Percentiles rank a stretch among this genome's conserved stretches.
phyloP scores from a whole-genome alignment of 2,888 invertebrate genomes.

The Hypomecis atomaria region DNA sequence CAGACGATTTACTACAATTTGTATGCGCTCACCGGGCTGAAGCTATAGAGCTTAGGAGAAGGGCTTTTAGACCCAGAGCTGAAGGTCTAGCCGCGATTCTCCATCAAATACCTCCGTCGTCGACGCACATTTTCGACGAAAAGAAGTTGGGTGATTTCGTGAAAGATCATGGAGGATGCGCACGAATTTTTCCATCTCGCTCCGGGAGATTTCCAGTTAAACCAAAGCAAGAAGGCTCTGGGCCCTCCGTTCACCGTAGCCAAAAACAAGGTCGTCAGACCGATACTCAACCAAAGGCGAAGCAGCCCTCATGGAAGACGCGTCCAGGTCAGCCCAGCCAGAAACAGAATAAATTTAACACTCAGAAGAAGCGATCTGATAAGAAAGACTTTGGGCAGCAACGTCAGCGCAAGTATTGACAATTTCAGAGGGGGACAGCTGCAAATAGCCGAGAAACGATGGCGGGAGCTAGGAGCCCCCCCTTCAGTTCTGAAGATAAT shows the following conservation, averaged over 20 bases:
- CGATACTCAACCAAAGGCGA: too few relatives aligned
- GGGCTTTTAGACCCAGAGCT: neutral
- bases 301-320: too few relatives aligned
- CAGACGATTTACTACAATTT: constrained; percentile 4
- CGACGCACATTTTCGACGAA: neutral
- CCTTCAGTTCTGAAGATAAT: constrained; percentile 26
- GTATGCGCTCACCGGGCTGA: neutral
- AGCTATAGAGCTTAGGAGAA: neutral
- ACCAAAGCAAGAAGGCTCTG: too few relatives aligned
- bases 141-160: constrained; percentile 2
- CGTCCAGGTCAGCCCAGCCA: too few relatives aligned
- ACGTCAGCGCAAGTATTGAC: constrained; percentile 8
- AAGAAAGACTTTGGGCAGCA: too few relatives aligned
- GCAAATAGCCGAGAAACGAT: neutral
- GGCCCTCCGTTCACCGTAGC: too few relatives aligned
- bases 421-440: constrained; percentile 27
- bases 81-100: neutral
- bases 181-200: neutral
- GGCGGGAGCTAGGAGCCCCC: constrained; percentile 18
- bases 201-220: neutral
- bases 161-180: neutral
- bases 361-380: too few relatives aligned
- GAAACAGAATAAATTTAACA: too few relatives aligned
- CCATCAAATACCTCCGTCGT: neutral
- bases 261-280: too few relatives aligned